These are phyloP conservation scores for Chrysopilus asiliformis DNA, from an alignment of 2,888 invertebrate species.

Conservation along the genomic window DNA sequence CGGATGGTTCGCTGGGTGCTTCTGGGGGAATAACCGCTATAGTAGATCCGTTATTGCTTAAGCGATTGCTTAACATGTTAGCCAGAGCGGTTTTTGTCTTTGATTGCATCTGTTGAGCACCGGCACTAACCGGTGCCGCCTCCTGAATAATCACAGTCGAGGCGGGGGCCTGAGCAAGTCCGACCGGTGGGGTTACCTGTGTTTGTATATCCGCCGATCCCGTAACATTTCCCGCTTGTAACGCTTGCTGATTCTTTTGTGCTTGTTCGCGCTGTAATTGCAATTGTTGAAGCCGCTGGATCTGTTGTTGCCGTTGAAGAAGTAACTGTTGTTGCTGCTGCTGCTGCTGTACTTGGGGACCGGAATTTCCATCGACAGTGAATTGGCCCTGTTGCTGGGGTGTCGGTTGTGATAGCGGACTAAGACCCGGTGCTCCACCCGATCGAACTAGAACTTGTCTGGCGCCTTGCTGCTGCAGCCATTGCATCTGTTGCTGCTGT, in stretches of 20 bases:
- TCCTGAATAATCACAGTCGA: slow-evolving; percentile 12
- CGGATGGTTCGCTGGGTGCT: slow-evolving; percentile 44
- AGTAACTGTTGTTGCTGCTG: slow-evolving; percentile 38
- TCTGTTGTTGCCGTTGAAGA: slow-evolving; percentile 32
- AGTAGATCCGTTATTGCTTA: slow-evolving; percentile 43
- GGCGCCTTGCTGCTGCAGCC: slow-evolving; percentile 53
- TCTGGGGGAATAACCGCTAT: slow-evolving; percentile 20
- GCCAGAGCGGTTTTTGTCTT: slow-evolving; percentile 93
- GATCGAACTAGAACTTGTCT: slow-evolving; percentile 43
- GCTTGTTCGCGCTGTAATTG: slow-evolving; percentile 26
- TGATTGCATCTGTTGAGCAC: slow-evolving; percentile 53
- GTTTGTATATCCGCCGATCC: slow-evolving; percentile 7
- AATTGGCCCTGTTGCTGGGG: slow-evolving; percentile 12
- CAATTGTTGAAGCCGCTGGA: slow-evolving; percentile 25
- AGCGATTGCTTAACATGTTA: slow-evolving; percentile 78
- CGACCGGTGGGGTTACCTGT: slow-evolving; percentile 1
- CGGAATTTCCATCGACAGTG: slow-evolving; percentile 19
- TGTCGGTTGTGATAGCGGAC: slow-evolving; percentile 25
- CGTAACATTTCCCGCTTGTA: slow-evolving; percentile 21
- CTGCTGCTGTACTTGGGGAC: slow-evolving; percentile 21
- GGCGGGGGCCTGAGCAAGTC: slow-evolving; percentile 5
- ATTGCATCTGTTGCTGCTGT: slow-evolving; percentile 51
- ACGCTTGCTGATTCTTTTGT: slow-evolving; percentile 18
- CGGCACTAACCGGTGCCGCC: slow-evolving; percentile 1
- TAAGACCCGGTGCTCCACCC: slow-evolving; percentile 29